A percentile compares a stretch with the other conserved stretches of the same genome.
Conservation (phyloP, 2,888 invertebrate species). For the Lepidocyrtinus sp. region DNA sequence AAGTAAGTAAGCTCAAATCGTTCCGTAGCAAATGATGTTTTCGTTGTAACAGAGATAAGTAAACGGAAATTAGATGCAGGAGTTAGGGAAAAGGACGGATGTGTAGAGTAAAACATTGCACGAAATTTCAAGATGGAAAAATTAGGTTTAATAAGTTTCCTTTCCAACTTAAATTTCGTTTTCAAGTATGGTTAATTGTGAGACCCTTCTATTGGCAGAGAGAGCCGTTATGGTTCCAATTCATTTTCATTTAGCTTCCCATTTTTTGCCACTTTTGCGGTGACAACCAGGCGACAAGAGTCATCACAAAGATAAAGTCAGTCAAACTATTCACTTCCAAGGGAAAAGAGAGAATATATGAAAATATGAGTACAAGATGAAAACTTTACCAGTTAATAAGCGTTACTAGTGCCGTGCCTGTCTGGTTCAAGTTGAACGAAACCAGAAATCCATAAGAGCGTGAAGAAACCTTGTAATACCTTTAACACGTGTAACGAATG, state of each 20-base stretch:
- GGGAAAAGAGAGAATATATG: not conserved
- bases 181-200: not conserved
- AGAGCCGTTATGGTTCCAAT: conserved; percentile 27
- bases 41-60: too few relatives aligned
- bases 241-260: conserved; percentile 48
- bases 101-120: conserved; percentile 54
- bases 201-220: not conserved
- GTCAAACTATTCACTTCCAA: too few relatives aligned
- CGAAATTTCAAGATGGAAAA: conserved; percentile 10
- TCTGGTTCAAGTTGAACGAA: conserved; percentile 19
- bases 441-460: not conserved
- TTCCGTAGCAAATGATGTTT: too few relatives aligned
- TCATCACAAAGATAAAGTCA: conserved; percentile 27
- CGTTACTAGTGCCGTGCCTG: not conserved
- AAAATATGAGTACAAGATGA: not conserved
- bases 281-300: conserved; percentile 57
- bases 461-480: not conserved
- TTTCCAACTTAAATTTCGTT: not conserved
- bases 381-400: not conserved
- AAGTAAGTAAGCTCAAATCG: too few relatives aligned
- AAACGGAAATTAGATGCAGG: conserved; percentile 53
- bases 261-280: conserved; percentile 57
- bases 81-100: conserved; percentile 52
- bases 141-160: not conserved
- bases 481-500: not conserved